Base-by-base conservation (phyloP, 2,797 vertebrate genomes). In the Huso huso region DNA sequence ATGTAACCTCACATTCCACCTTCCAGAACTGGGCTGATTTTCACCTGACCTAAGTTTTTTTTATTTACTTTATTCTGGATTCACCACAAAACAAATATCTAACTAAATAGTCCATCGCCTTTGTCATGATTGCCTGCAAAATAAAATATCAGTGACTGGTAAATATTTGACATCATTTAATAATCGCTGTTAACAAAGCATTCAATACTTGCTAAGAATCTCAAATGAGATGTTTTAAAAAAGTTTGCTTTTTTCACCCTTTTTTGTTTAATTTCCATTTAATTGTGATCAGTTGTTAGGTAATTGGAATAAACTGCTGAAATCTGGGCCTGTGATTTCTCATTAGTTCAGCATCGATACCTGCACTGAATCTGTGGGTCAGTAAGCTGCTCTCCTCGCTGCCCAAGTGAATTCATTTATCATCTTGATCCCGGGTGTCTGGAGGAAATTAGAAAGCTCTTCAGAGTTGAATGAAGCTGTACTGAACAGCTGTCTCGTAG, bases 331-430 rank as follows among this genome's bases (percentile, higher is more conserved):
- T 87, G 88, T 89, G 81, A 87, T 88, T 89, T 89, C 87, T 91
- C 90, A 90, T 91, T 91, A 90, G 86, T 88, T 85, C 86, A 86
- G 90, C 88, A 90, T 91, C 88, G 85, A 89, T 89, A 90, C 88
- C 84, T 88, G 86, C 79, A 75, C 84, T 78, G 79, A 84, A 82
- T 81, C 77, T 84, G 88, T 83, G 88, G 89, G 89, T 90, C 89
- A 91, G 78, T 84, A 85, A 83, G 78, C 84, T 78, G 82, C 84
- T 80, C 84, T 85, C 80, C 81, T 88, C 8, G 65, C 84, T 86
- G 87, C 86, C 88, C 88, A 89, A 85, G 85, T 88, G 88, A 87
- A 85, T 90, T 89, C 88, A 91, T 91, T 90, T 88, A 90, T 91
- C 90, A 90, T 86, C 79, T 82, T 84, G 83, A 82, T 81, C 77